A percentile compares a stretch with the other conserved stretches of the same genome.
These are phyloP conservation scores for Rhysida immarginata DNA, from an alignment of 1,140 invertebrate genomes.

Conservation along the genomic window DNA sequence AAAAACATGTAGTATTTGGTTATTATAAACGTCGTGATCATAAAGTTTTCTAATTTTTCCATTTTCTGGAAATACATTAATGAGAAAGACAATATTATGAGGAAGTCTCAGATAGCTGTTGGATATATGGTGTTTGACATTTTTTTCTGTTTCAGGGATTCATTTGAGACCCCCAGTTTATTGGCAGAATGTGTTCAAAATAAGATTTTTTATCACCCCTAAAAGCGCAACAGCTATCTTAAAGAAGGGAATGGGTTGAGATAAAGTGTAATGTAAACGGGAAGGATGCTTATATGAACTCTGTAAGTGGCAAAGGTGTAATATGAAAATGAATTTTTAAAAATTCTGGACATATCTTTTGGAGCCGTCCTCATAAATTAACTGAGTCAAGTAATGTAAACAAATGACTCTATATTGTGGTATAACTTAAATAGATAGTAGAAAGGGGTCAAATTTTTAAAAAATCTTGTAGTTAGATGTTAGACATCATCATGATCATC, in stretches of 20 bases:
- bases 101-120: not conserved
- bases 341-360: not conserved
- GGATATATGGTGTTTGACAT: not conserved
- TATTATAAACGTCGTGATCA: no score
- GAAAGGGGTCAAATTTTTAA: no score
- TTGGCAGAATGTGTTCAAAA: not conserved
- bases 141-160: not conserved
- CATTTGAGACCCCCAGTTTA: not conserved
- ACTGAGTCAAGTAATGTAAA: no score
- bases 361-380: not conserved
- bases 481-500: no score
- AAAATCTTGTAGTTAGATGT: no score
- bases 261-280: not conserved
- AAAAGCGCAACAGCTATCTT: not conserved
- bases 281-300: not conserved
- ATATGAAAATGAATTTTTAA: not conserved
- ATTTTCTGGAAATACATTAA: not conserved
- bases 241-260: not conserved
- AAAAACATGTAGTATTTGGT: no score
- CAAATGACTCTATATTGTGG: no score
- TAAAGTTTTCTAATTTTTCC: no score
- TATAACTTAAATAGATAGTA: no score
- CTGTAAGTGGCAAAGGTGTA: not conserved
- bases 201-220: no score
- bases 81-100: not conserved